phyloP scores from a whole-genome alignment of 2,113 vertebrate genomes.

The Ia io region DNA sequence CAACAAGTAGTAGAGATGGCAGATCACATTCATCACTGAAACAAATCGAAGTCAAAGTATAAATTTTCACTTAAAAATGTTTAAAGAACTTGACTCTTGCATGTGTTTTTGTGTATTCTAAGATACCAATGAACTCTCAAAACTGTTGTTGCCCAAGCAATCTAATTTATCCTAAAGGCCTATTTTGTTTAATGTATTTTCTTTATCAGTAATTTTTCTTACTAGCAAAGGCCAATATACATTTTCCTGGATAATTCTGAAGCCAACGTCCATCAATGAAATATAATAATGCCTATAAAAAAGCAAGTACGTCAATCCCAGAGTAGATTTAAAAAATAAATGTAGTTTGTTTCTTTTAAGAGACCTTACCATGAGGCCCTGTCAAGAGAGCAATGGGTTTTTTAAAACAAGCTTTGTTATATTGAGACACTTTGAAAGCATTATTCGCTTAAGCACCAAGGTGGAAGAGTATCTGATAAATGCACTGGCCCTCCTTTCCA shows the following conservation, averaged over 20 bases:
- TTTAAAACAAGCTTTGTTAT: conserved; percentile 27
- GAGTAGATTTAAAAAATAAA: conserved; percentile 32
- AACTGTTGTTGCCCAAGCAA: background rate
- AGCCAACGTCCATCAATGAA: background rate
- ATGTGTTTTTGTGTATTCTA: background rate
- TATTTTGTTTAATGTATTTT: conserved; percentile 7
- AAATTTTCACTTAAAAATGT: background rate
- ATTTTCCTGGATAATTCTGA: conserved; percentile 7
- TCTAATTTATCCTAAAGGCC: background rate
- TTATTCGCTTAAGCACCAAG: background rate
- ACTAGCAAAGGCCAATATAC: background rate
- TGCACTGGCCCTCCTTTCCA: conserved; percentile 50
- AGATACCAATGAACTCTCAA: background rate
- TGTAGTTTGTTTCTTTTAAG: conserved; percentile 33
- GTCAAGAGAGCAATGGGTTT: background rate
- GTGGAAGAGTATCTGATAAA: conserved; percentile 39
- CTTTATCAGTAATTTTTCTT: background rate
- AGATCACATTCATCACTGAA: background rate
- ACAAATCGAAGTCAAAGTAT: background rate
- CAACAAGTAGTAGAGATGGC: background rate
- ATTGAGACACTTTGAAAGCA: conserved; percentile 19
- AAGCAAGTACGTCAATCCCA: background rate
- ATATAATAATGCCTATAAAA: background rate
- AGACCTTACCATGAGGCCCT: conserved; percentile 14
- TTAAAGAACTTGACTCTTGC: background rate